Conservation (phyloP, 2,888 invertebrate genomes). For the Bombyx huttoni region DNA sequence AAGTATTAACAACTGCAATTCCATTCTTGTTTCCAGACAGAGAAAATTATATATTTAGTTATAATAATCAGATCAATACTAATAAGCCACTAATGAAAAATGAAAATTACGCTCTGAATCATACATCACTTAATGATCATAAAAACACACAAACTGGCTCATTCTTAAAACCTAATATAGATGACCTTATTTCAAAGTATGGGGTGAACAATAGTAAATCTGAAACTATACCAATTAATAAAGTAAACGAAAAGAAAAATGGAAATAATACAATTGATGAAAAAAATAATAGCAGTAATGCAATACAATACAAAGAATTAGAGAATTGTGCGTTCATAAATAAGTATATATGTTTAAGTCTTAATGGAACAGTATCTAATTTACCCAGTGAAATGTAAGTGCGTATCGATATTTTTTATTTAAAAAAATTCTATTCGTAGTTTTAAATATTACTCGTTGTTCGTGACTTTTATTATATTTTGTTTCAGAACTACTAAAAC, state of each 20-base stretch:
- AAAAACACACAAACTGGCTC: background rate
- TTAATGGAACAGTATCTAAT: background rate
- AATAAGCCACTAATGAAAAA: background rate
- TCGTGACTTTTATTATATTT: background rate
- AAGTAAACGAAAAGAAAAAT: no score
- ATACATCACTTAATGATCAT: background rate
- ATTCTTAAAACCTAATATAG: background rate
- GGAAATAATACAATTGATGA: no score
- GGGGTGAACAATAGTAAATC: background rate
- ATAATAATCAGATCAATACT: background rate
- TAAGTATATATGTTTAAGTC: background rate
- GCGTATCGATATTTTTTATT: background rate
- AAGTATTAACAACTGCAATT: background rate
- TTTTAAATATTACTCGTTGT: background rate
- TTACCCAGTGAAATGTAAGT: slow-evolving; percentile 11
- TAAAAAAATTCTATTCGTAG: background rate
- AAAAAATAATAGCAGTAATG: no score
- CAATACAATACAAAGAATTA: background rate
- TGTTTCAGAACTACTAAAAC: slow-evolving; percentile 15
- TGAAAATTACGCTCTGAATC: background rate
- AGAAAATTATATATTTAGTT: background rate
- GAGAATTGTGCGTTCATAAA: background rate
- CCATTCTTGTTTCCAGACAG: background rate
- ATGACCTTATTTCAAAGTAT: background rate
- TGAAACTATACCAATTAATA: background rate